Base-by-base conservation (phyloP, 2,888 invertebrate genomes). In the Pseudanteris insignis region DNA sequence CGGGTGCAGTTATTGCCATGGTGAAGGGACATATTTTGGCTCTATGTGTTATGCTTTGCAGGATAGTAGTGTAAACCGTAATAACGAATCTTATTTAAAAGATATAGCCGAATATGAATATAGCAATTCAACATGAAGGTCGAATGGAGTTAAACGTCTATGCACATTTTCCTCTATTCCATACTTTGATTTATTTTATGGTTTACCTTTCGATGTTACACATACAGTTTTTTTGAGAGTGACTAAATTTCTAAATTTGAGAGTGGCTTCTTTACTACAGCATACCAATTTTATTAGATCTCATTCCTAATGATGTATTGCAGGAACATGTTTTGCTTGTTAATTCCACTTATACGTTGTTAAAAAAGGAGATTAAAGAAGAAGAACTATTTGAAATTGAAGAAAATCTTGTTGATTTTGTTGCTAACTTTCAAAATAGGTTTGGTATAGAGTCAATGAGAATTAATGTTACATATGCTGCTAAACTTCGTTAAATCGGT, bases 121-220 rank as follows among this genome's bases (percentile, higher is more conserved):
- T n/a, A n/a, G n/a, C n/a, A n/a, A n/a, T n/a, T n/a, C n/a, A n/a
- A n/a, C n/a, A n/a, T n/a, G n/a, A n/a, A n/a, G n/a, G n/a, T n/a
- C n/a, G n/a, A n/a, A n/a, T n/a, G n/a, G n/a, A n/a, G n/a, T n/a
- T 9, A 48, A 57, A 12, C 33, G 26, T 15, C 12, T 38, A 9
- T 54, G 44, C 10, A 18, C 48, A 7, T 59, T 63, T 6, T 25
- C 13, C 9, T 14, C 8, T 10, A 28, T 51, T 7, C 50, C 43
- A 5, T 12, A 46, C 18, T 34, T 64, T 44, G 58, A 64, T 29
- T 29, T 57, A 33, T 26, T 58, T 28, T 59, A 29, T 33, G 44
- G 59, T 1, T 65, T 65, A 30, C 51, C 64, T 5, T 36, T 50
- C 8, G 62, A 65, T 33, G 26, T 54, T 10, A 41, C 50, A 34